Percentiles rank a stretch among this genome's conserved stretches.
Conservation (phyloP, 2,888 invertebrate species). For the Lepidochrysops patricia region DNA sequence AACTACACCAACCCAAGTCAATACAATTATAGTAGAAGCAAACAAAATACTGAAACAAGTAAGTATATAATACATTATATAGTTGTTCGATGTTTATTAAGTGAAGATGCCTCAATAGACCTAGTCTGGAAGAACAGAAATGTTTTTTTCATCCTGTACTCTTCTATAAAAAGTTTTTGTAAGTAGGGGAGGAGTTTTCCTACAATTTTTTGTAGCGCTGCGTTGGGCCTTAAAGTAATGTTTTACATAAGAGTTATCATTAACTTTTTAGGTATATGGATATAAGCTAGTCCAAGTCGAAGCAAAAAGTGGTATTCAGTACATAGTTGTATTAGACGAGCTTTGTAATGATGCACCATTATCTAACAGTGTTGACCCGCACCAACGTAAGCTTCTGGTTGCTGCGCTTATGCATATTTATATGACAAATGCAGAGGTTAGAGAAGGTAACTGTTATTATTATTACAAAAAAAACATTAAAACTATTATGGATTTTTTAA, state of each 20-base stretch:
- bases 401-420: constrained; percentile 67
- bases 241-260: not conserved
- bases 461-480: not conserved
- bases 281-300: constrained; percentile 59
- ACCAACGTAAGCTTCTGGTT: constrained; percentile 49
- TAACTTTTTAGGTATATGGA: constrained; percentile 59
- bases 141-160: no score
- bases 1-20: constrained; percentile 35
- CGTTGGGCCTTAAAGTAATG: no score
- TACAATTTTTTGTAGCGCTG: no score
- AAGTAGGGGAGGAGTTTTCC: no score
- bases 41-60: constrained; percentile 47
- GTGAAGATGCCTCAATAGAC: no score
- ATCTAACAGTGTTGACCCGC: constrained; percentile 32
- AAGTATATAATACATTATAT: constrained; percentile 25
- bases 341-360: constrained; percentile 35
- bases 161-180: no score
- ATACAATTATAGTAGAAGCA: constrained; percentile 40
- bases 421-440: constrained; percentile 64
- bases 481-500: no score
- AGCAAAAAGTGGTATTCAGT: constrained; percentile 37
- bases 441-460: constrained; percentile 51
- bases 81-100: no score
- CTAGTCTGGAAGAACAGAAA: no score
- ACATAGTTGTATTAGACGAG: constrained; percentile 44